Evolutionary conservation across 2,797 vertebrate species (phyloP), one percentile per base, ranked within the genome.

Genomic region (Dryobates pubescens): DNA sequence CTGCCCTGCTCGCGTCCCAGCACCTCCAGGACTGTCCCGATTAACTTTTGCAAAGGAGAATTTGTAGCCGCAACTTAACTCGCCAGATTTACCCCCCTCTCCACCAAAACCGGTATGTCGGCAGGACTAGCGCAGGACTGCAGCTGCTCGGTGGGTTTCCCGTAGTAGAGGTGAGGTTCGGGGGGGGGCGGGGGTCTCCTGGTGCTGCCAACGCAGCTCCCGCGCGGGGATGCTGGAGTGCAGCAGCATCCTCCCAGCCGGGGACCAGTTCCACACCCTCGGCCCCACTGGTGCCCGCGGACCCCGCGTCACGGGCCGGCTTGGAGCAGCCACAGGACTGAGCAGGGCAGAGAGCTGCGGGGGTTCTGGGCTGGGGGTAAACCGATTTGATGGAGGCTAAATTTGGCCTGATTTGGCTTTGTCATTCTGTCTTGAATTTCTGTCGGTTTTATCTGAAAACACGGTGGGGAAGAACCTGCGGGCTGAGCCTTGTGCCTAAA

Each of bases 31-130:
- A 58, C 41, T 1, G 36, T 84, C 71, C 68, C 71, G 7, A 14
- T 68, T 43, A 75, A 93, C 85, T 93, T 89, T 38, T 18, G 58
- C 14, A 36, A 53, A 24, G 47, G 43, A 22, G 30, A 30, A 68
- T 38, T 38, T 45, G 19, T 53, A 38, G 70, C 43, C 19, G 26
- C 34, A 9, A 43, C 38, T 56, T n/a, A 2, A 64, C 4, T 34
- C 3, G 14, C 43, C 26, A 19, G 26, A 4, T 49, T 69, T 29
- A 8, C 27, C 6, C 19, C 62, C 36, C 6, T 4, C 3, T 0
- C 9, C n/a, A 32, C 22, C 32, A 13, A 34, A 26, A 22, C 16
- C 27, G 4, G 49, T 12, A 41, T 30, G 4, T 16, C 17, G 36
- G 53, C 32, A 24, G 70, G 64, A 47, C 8, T 49, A 53, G 36